Conservation (phyloP, 2,113 vertebrate species). For the Gorsachius goisagi region DNA sequence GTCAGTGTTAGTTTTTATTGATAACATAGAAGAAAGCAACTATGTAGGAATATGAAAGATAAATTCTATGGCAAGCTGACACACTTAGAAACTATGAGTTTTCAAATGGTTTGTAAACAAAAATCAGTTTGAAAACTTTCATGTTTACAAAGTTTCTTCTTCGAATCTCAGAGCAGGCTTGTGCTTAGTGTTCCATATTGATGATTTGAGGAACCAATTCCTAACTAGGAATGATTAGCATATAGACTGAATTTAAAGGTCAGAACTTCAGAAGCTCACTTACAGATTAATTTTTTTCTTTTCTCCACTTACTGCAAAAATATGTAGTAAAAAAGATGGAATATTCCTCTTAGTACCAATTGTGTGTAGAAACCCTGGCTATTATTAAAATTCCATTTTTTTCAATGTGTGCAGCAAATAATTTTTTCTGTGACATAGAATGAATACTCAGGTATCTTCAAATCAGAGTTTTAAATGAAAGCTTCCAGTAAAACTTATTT, state of each 20-base stretch:
- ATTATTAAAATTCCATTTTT: neutral
- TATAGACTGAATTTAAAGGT: slow-evolving; percentile 56
- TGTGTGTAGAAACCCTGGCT: neutral
- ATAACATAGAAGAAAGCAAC: slow-evolving; percentile 66
- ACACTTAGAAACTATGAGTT: slow-evolving; percentile 50
- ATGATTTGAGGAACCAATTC: neutral
- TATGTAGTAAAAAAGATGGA: neutral
- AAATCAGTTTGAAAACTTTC: slow-evolving; percentile 56
- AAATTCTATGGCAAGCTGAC: slow-evolving; percentile 56
- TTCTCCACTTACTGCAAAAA: neutral
- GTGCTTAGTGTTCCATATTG: slow-evolving; percentile 15
- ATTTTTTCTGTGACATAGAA: neutral
- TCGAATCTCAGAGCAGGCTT: neutral
- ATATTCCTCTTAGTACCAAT: neutral
- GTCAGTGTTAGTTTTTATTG: slow-evolving; percentile 76
- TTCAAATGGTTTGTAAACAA: slow-evolving; percentile 54
- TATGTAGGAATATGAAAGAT: slow-evolving; percentile 67
- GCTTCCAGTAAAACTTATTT: neutral
- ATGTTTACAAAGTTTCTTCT: slow-evolving; percentile 23
- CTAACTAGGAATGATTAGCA: slow-evolving; percentile 35
- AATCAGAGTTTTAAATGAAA: neutral
- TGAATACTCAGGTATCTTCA: neutral
- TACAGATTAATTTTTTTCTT: neutral
- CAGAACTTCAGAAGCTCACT: slow-evolving; percentile 10
- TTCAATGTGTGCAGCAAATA: neutral